Percentiles rank a stretch among this genome's conserved stretches.
These are phyloP conservation scores for Craseonycteris thonglongyai DNA, from an alignment of 2,113 vertebrate species.

Conservation along the genomic window DNA sequence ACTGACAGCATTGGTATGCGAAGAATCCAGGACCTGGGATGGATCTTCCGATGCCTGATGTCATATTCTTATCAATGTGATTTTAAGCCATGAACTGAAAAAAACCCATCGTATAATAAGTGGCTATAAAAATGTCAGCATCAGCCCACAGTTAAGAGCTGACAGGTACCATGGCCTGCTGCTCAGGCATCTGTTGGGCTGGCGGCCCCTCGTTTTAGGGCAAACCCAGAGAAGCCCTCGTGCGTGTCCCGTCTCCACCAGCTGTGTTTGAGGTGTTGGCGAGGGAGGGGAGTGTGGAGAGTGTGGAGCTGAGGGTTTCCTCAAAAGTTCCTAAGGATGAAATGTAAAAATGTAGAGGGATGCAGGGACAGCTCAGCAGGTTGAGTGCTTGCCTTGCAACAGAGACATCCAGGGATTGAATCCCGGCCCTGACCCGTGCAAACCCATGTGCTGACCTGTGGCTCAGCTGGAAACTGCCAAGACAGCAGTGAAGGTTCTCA, in stretches of 20 bases:
- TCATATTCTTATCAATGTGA: slow-evolving; percentile 18
- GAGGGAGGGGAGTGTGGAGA: rapidly evolving
- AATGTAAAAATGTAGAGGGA: not conserved
- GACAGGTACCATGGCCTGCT: not conserved
- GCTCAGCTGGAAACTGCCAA: too few relatives aligned
- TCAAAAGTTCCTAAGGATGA: not conserved
- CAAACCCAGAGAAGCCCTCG: not conserved
- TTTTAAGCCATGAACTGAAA: slow-evolving; percentile 13
- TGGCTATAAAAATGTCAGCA: slow-evolving; percentile 28
- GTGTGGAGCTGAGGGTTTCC: not conserved
- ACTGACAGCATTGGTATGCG: not conserved
- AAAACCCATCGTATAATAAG: not conserved
- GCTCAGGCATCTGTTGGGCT: rapidly evolving
- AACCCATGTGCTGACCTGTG: too few relatives aligned
- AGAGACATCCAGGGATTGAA: too few relatives aligned
- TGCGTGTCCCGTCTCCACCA: not conserved
- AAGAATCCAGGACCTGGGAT: not conserved
- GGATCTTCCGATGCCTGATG: slow-evolving; percentile 16
- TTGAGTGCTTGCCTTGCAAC: too few relatives aligned
- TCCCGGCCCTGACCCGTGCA: too few relatives aligned
- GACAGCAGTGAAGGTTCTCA: too few relatives aligned
- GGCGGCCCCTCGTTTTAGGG: not conserved
- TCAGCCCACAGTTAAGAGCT: not conserved
- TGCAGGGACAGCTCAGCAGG: too few relatives aligned
- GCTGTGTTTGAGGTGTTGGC: too few relatives aligned